Evolutionary conservation across 2,888 invertebrate genomes (phyloP), one percentile per base, ranked within the genome.

Genomic region (Scotopteryx bipunctaria): DNA sequence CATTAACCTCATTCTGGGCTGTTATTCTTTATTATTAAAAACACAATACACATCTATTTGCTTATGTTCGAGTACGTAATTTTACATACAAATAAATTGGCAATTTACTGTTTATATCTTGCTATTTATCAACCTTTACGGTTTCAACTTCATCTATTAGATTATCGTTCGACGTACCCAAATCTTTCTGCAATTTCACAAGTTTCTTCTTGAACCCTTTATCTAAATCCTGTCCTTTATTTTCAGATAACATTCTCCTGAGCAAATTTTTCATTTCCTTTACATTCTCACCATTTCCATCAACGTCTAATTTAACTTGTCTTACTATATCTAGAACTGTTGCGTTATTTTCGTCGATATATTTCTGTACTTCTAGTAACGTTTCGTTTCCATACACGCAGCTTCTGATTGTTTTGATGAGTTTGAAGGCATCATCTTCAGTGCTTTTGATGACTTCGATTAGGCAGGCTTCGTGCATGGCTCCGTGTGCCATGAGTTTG

Each of bases 401-500:
- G 3, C 55, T 55, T 61, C 60, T 77, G 0, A 87, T 67, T 3
- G 73, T 67, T 27, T 69, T 64, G 0, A 87, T 57, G 0, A 89
- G 40, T 25, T 57, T 38, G 3, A 81, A 69, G 0, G 86, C 87
- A 63, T 88, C 85, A 2, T 88, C 85, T 75, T 89, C 86, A 0
- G 84, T 76, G 1, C 78, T 73, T 57, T 73, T 83, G 13, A 88
- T 75, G 0, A 89, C 89, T 76, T 90, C 89, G 5, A 90, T 87
- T 1, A 90, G 84, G 33, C 89, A 90, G 0, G 89, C 89, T 66
- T 90, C 89, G n/a, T 89, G 89, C 89, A 89, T 89, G 0, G 89
- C 89, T 1, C 89, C 88, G 17, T 89, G 89, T 0, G 89, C 88
- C 83, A 90, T 84, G 3, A 84, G 63, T 38, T 88, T 89, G 0